Evolutionary conservation across 2,113 vertebrate genomes (phyloP).

Genomic region (Stigmatopora argus): DNA sequence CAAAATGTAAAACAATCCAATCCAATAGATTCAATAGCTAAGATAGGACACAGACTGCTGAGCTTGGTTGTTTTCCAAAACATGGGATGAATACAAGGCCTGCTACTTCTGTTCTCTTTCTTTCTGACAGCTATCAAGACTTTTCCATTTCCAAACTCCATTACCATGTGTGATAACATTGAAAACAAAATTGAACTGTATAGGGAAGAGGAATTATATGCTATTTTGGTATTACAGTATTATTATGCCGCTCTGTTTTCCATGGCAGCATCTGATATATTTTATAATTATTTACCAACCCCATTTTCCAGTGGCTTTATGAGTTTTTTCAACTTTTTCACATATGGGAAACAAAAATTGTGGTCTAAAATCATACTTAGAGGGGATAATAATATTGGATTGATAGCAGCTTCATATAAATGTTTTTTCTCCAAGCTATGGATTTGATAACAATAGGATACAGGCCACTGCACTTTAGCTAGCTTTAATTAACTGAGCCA

Average conservation of each 20-base stretch:
- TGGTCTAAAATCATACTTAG: conserved; percentile 63
- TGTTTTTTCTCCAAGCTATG: conserved; percentile 69
- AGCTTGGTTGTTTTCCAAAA: conserved; percentile 83
- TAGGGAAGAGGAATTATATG: conserved; percentile 78
- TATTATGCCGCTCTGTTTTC: conserved; percentile 84
- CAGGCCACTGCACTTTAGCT: conserved; percentile 72
- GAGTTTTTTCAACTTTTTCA: conserved; percentile 58
- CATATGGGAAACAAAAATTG: conserved; percentile 59
- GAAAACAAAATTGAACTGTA: conserved; percentile 77
- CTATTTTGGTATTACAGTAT: conserved; percentile 71
- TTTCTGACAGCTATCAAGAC: conserved; percentile 80
- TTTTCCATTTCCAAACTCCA: conserved; percentile 84
- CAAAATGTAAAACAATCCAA: conserved; percentile 99
- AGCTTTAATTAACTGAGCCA: conserved; percentile 74
- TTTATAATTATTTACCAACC: conserved; percentile 80
- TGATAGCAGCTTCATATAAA: conserved; percentile 70
- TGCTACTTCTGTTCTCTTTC: conserved; percentile 56
- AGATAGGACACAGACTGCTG: conserved; percentile 95
- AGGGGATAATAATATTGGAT: conserved; percentile 66
- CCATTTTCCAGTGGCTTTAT: conserved; percentile 65
- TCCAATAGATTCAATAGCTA: conserved; percentile 83
- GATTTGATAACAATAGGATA: conserved; percentile 73
- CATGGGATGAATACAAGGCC: conserved; percentile 72
- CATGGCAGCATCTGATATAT: conserved; percentile 77
- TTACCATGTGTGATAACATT: conserved; percentile 87